Percentiles rank a stretch among this genome's conserved stretches.
Evolutionary conservation across 2,113 vertebrate genomes (phyloP).

Genomic region (Nesogale talazaci): DNA sequence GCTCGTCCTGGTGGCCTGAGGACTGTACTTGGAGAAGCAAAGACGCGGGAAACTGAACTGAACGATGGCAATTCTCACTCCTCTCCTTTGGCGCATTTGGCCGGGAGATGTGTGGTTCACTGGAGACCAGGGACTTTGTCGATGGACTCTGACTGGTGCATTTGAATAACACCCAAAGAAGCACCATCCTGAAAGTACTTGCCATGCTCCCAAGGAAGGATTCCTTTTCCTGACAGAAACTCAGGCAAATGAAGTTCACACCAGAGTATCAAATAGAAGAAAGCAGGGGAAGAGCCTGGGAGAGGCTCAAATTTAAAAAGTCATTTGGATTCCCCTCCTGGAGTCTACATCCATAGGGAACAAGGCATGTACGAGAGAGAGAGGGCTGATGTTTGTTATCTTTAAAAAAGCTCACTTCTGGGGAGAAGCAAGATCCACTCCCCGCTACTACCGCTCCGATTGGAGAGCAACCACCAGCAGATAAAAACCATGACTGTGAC

Average conservation of each 20-base stretch:
- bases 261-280: neutral
- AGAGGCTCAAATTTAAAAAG: neutral
- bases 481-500: slow-evolving; percentile 71
- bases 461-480: slow-evolving; percentile 51
- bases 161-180: slow-evolving; percentile 12
- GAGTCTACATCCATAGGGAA: neutral
- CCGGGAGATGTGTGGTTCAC: neutral
- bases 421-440: slow-evolving; percentile 44
- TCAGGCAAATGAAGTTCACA: slow-evolving; percentile 37
- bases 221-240: slow-evolving; percentile 24
- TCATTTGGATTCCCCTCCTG: neutral
- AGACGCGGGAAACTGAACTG: neutral
- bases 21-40: neutral
- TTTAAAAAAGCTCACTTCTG: neutral
- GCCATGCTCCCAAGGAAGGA: neutral
- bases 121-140: neutral
- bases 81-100: neutral
- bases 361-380: neutral
- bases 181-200: neutral
- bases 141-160: neutral
- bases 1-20: neutral
- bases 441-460: slow-evolving; percentile 31
- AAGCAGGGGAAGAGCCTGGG: neutral
- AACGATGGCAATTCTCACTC: neutral
- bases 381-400: neutral